Conservation (phyloP, 2,888 invertebrate species). For the Pandemis corylana region DNA sequence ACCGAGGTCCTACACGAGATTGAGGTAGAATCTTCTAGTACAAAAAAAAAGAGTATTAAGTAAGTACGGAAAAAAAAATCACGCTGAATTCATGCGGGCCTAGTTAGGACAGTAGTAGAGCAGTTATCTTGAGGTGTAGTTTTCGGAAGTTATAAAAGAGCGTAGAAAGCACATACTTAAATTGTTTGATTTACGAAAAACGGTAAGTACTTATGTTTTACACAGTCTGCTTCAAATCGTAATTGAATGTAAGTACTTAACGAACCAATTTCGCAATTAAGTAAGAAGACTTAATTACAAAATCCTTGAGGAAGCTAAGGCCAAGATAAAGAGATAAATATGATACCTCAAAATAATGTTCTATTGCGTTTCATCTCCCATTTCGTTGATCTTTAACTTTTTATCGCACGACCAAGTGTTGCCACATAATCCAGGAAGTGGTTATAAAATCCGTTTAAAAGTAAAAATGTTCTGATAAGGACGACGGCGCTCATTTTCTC, state of each 20-base stretch:
- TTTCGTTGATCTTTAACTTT: conserved; percentile 26
- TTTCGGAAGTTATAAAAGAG: conserved; percentile 1
- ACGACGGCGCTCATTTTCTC: conserved; percentile 7
- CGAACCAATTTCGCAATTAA: neutral
- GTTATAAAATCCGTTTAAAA: conserved; percentile 39
- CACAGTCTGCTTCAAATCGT: too few relatives aligned
- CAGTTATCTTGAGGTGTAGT: neutral
- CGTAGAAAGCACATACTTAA: neutral
- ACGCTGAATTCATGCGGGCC: neutral
- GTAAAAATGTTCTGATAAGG: conserved; percentile 25
- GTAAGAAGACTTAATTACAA: neutral
- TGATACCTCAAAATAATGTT: conserved; percentile 8
- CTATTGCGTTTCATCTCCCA: conserved; percentile 3
- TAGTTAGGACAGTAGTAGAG: too few relatives aligned
- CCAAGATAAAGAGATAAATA: neutral
- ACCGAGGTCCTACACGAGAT: conserved; percentile 14
- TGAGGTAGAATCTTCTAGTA: conserved; percentile 15
- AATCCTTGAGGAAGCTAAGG: neutral
- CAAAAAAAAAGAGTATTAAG: conserved; percentile 10
- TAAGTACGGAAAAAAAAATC: neutral
- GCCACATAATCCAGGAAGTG: conserved; percentile 32
- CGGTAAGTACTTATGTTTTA: too few relatives aligned
- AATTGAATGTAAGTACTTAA: neutral
- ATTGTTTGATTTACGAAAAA: too few relatives aligned
- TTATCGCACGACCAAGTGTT: conserved; percentile 30